Percentiles rank a stretch among this genome's conserved stretches.
phyloP scores from a whole-genome alignment of 1,140 invertebrate species.

The Dendrolimus punctatus region DNA sequence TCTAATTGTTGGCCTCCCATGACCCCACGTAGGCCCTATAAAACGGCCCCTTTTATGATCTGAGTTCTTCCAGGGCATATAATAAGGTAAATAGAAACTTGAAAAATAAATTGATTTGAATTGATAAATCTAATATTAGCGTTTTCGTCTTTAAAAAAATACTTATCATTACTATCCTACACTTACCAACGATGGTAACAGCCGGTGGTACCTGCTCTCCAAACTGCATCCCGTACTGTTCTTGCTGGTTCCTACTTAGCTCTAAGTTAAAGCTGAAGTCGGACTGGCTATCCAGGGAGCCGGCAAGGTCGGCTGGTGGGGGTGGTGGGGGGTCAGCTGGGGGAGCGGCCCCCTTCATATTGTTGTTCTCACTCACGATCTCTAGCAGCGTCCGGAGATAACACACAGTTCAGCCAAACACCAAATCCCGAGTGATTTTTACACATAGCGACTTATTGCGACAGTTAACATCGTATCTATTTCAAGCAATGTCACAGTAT shows the following conservation, averaged over 20 bases:
- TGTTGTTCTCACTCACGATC: constrained; percentile 54
- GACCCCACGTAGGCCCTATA: too few species aligned
- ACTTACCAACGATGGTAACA: constrained; percentile 72
- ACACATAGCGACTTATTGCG: not conserved
- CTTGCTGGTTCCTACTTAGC: constrained; percentile 79
- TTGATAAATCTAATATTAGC: too few species aligned
- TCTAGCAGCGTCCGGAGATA: constrained; percentile 54
- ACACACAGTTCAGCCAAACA: constrained; percentile 26
- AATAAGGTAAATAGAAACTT: too few species aligned
- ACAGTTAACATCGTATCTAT: too few species aligned
- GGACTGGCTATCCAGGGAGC: constrained; percentile 54
- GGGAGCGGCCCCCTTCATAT: constrained; percentile 56
- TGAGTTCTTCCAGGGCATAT: too few species aligned
- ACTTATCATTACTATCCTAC: not conserved
- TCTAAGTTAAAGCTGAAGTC: constrained; percentile 80
- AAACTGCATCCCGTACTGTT: constrained; percentile 84
- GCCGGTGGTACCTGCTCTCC: constrained; percentile 29
- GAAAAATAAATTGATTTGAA: too few species aligned
- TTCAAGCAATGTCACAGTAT: too few species aligned
- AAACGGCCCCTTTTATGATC: too few species aligned
- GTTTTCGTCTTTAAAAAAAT: too few species aligned
- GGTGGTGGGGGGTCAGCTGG: constrained; percentile 58
- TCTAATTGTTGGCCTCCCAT: too few species aligned
- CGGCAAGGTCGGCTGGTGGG: constrained; percentile 41
- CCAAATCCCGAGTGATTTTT: constrained; percentile 5